Conservation (phyloP, 2,888 invertebrate species). For the Andrena hattorfiana region DNA sequence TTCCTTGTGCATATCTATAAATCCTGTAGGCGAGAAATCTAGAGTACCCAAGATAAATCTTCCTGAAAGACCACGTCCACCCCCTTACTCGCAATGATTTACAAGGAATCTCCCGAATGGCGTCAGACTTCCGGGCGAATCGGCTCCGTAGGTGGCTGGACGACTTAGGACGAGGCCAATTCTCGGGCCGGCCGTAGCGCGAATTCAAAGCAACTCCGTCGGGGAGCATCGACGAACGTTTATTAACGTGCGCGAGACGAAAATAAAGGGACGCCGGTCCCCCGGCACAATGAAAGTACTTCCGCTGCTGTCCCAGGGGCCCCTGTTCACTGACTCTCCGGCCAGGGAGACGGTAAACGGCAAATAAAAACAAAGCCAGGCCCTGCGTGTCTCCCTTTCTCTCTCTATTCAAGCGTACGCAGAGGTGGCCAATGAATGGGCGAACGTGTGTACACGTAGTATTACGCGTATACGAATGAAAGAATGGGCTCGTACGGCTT, state of each 20-base stretch:
- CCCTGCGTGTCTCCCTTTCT: constrained; percentile 17
- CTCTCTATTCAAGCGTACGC: constrained; percentile 46
- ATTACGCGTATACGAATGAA: constrained; percentile 74
- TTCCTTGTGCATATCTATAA: too few relatives aligned
- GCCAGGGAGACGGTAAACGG: constrained; percentile 73
- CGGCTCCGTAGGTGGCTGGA: constrained; percentile 2
- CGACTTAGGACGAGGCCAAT: constrained; percentile 19
- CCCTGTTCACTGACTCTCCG: constrained; percentile 66
- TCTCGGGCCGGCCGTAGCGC: constrained; percentile 8
- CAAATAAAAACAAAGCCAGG: constrained; percentile 79
- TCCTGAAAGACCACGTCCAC: background rate
- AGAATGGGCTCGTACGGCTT: constrained; percentile 79
- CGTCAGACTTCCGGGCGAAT: constrained; percentile 12
- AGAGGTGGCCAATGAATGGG: constrained; percentile 73
- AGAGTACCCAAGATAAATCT: background rate
- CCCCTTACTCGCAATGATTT: background rate
- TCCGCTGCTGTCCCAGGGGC: constrained; percentile 75
- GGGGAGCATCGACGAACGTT: constrained; percentile 57
- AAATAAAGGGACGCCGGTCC: constrained; percentile 77
- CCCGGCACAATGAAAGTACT: constrained; percentile 80
- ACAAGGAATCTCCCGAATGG: background rate
- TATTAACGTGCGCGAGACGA: constrained; percentile 67
- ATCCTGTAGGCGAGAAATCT: background rate
- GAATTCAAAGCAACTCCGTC: constrained; percentile 46
- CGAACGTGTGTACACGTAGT: constrained; percentile 64